These are phyloP conservation scores for Eupithecia pulchellata DNA, from an alignment of 2,888 invertebrate species.

Conservation along the genomic window DNA sequence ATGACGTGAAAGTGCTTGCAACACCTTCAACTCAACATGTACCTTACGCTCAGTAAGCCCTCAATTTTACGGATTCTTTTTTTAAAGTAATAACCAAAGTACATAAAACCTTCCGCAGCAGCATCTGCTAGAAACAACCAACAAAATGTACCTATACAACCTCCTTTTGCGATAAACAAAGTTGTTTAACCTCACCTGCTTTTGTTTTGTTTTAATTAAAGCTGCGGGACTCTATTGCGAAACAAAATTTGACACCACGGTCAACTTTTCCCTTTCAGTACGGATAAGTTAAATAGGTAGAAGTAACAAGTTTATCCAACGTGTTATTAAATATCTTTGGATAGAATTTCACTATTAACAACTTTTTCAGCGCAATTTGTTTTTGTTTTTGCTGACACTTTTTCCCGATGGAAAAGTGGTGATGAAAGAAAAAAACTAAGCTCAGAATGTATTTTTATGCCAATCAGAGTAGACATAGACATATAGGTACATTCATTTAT, in stretches of 20 bases:
- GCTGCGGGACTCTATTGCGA: neutral
- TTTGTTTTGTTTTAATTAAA: slow-evolving; percentile 5
- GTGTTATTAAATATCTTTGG: neutral
- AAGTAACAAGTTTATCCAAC: neutral
- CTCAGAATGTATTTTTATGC: no score
- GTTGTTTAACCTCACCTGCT: slow-evolving; percentile 1
- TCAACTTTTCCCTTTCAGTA: slow-evolving; percentile 8
- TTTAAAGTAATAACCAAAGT: neutral
- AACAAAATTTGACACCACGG: slow-evolving; percentile 10
- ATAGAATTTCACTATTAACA: no score
- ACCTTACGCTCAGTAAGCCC: no score
- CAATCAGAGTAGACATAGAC: no score
- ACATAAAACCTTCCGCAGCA: neutral
- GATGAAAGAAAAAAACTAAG: no score
- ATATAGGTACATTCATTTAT: no score
- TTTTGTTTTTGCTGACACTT: no score
- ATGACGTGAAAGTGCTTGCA: no score
- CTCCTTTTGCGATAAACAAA: neutral
- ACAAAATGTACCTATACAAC: neutral
- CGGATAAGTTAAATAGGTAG: neutral
- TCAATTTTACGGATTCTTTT: no score
- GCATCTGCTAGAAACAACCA: slow-evolving; percentile 4
- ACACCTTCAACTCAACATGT: no score
- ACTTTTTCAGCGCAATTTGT: no score
- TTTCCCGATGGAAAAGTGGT: no score